phyloP scores from a whole-genome alignment of 2,797 vertebrate species.

The Sebastes minor region DNA sequence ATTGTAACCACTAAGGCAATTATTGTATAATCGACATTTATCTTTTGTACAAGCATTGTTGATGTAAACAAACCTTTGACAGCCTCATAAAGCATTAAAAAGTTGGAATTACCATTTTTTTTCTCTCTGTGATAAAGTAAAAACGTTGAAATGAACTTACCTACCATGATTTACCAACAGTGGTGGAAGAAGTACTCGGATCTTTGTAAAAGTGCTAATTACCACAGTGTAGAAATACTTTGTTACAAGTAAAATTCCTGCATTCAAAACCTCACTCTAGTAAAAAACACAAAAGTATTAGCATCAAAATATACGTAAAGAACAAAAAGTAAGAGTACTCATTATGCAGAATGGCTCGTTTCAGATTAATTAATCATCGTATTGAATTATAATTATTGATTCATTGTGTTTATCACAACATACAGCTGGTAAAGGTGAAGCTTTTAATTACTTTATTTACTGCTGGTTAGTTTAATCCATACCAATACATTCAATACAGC shows the following conservation, averaged over 20 bases:
- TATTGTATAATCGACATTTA: background rate
- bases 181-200: background rate
- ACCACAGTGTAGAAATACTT: background rate
- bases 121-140: background rate
- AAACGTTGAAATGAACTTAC: background rate
- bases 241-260: background rate
- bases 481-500: no score
- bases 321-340: no score
- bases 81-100: background rate
- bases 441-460: no score
- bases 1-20: no score
- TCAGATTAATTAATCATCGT: no score
- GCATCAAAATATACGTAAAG: background rate
- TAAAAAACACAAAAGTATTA: no score
- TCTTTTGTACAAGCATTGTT: background rate
- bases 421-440: no score
- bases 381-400: no score
- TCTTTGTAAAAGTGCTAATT: background rate
- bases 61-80: background rate
- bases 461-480: no score
- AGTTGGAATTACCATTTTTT: background rate
- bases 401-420: no score
- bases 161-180: background rate
- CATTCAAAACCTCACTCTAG: no score
- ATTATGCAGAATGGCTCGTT: no score